phyloP scores from a whole-genome alignment of 2,113 vertebrate species.

The Hippoglossus stenolepis region DNA sequence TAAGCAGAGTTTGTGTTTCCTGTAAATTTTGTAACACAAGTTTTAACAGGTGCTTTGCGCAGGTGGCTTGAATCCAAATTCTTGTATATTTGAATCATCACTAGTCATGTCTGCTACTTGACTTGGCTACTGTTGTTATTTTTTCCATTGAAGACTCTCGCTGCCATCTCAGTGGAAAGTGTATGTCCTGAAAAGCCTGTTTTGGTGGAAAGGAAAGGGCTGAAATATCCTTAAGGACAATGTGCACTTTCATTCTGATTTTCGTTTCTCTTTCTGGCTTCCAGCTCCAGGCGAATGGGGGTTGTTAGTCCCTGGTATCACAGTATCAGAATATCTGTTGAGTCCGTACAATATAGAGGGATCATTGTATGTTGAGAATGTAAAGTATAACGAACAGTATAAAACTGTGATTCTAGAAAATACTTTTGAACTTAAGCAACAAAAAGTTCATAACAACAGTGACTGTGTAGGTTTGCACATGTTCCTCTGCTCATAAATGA shows the following conservation, averaged over 20 bases:
- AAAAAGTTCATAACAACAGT: too few relatives aligned
- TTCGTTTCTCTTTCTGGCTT: slow-evolving; percentile 35
- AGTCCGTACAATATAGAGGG: slow-evolving; percentile 2
- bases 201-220: slow-evolving; percentile 33
- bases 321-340: slow-evolving; percentile 32
- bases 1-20: neutral
- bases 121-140: neutral
- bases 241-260: slow-evolving; percentile 47
- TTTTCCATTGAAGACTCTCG: neutral
- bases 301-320: slow-evolving; percentile 54
- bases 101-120: neutral
- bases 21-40: neutral
- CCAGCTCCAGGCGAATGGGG: slow-evolving; percentile 35
- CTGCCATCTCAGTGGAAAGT: neutral
- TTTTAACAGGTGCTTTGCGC: slow-evolving; percentile 14
- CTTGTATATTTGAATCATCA: slow-evolving; percentile 4
- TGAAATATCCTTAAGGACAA: slow-evolving; percentile 42
- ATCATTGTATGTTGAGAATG: too few relatives aligned
- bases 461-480: too few relatives aligned
- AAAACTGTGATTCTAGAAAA: too few relatives aligned
- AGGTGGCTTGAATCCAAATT: slow-evolving; percentile 6
- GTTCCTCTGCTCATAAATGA: neutral
- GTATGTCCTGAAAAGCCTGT: slow-evolving; percentile 4
- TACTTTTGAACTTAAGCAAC: too few relatives aligned
- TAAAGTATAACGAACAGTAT: neutral